Evolutionary conservation across 1,140 invertebrate genomes (phyloP), one percentile per base, ranked within the genome.

Genomic region (Thaumetopoea pityocampa): DNA sequence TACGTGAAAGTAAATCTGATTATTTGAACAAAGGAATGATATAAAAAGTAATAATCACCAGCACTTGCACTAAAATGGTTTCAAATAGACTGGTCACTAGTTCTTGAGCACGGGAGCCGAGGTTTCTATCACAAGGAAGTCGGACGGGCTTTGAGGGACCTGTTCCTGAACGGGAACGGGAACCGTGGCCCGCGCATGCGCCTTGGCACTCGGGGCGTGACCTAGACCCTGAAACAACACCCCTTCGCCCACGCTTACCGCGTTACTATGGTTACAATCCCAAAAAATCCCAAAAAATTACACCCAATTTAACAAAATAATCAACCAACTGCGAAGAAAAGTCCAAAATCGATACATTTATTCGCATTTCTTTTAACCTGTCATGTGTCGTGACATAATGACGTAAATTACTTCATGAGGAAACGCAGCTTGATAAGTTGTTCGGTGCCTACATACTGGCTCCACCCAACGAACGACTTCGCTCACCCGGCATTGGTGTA

Each of bases 201-300:
- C 66, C 14, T 15, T 40, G n/a, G 18, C 15, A 28, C 28, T 56
- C 59, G 63, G 80, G 82, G 82, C 84, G 84, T 84, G 79, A 86
- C 84, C 84, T 85, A 86, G 84, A 86, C 84, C 84, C 76, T 85
- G 81, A 81, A 80, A 65, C 57, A 54, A 48, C 70, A 72, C 74
- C 80, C 70, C 58, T 57, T 67, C 62, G 67, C 80, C 78, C 66
- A 76, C 77, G 63, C 69, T 58, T 34, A 64, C 50, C 50, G 22
- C 10, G 68, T 83, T 60, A 10, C 67, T 58, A 81, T 79, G 56
- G 72, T 35, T 63, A 83, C 71, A 12, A 9, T n/a, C 20, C 37
- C 18, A 48, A 68, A 32, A 61, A 57, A 56, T 38, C 33, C 16
- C 5, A 51, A 49, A 49, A 45, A 51, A 50, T 30, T 28, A 20